Evolutionary conservation across 2,113 vertebrate genomes (phyloP).

Genomic region (Clarias batrachus): DNA sequence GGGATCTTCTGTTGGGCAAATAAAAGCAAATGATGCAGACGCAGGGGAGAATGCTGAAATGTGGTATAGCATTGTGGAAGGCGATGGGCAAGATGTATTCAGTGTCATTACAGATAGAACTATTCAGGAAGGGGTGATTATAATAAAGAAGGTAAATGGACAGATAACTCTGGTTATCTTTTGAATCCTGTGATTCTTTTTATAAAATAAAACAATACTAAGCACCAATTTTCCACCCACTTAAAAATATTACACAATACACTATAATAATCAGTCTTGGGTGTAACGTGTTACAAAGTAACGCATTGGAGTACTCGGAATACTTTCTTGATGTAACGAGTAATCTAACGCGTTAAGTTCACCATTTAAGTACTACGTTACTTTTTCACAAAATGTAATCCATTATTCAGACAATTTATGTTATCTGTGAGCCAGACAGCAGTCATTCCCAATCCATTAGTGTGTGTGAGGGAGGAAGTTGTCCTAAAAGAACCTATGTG

Average conservation of each 20-base stretch:
- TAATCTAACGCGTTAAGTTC: too few species aligned
- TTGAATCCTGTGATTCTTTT: slow-evolving; percentile 10
- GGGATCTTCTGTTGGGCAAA: slow-evolving; percentile 84
- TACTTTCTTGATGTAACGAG: too few species aligned
- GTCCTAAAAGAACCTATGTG: too few species aligned
- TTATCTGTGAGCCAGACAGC: too few species aligned
- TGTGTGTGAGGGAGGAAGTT: too few species aligned
- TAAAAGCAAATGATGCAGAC: slow-evolving; percentile 92
- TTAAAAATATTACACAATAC: not conserved
- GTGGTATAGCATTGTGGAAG: slow-evolving; percentile 83
- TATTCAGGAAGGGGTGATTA: slow-evolving; percentile 92
- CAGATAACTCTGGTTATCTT: not conserved
- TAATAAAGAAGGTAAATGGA: slow-evolving; percentile 85
- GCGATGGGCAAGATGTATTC: slow-evolving; percentile 84
- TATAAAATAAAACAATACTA: not conserved
- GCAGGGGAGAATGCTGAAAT: slow-evolving; percentile 86
- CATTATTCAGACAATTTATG: too few species aligned
- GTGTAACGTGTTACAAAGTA: too few species aligned
- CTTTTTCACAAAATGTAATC: too few species aligned
- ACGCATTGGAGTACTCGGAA: too few species aligned
- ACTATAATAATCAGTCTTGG: not conserved
- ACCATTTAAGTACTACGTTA: too few species aligned
- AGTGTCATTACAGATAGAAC: slow-evolving; percentile 87
- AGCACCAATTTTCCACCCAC: not conserved
- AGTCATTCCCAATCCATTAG: too few species aligned